phyloP scores from a whole-genome alignment of 1,140 invertebrate species.

The roundworm (Caenorhabditis elegans) region WBcel235 BX284602.5:9882001-9882500 shows the following conservation, averaged over 20 bases:
- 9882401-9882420: neutral
- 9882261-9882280: neutral
- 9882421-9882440: conserved; percentile 12
- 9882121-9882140: too few species aligned
- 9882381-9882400: neutral
- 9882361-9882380: neutral
- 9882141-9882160: too few species aligned
- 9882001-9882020: too few species aligned
- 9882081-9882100: too few species aligned
- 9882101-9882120: too few species aligned
- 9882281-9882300: neutral
- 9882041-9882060: too few species aligned
- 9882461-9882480: too few species aligned
- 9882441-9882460: neutral
- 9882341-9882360: neutral
- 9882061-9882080: too few species aligned
- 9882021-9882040: too few species aligned
- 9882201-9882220: conserved; percentile 4
- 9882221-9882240: neutral
- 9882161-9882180: too few species aligned
- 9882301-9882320: neutral
- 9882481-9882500: too few species aligned
- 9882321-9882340: conserved; percentile 10
- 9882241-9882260: neutral
- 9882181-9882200: too few species aligned